A percentile compares a stretch with the other conserved stretches of the same genome.
These are phyloP conservation scores for Andrena praecox DNA, from an alignment of 2,888 invertebrate genomes.

Conservation along the genomic window DNA sequence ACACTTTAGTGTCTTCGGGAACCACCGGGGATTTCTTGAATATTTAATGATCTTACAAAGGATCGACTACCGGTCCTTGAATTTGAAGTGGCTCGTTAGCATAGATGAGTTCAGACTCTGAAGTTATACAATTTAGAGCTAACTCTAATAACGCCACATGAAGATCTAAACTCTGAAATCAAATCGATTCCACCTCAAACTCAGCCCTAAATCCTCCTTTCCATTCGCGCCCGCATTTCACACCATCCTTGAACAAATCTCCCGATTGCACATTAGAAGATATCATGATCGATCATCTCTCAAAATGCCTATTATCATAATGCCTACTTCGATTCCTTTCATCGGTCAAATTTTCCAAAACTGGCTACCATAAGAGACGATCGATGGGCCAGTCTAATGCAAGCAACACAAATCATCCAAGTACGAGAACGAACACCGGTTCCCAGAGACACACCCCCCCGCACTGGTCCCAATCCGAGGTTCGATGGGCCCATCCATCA, in stretches of 20 bases:
- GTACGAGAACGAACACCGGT: conserved; percentile 4
- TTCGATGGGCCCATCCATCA: conserved; percentile 71
- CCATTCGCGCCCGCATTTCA: background rate
- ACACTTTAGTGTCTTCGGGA: conserved; percentile 15
- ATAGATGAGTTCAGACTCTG: no score
- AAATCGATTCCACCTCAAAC: no score
- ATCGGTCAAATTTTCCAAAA: background rate
- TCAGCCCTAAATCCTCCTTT: background rate
- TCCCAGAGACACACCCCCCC: conserved; percentile 31
- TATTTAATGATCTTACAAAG: background rate
- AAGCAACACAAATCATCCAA: conserved; percentile 9
- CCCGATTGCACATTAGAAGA: background rate
- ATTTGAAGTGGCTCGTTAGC: background rate
- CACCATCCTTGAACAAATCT: background rate
- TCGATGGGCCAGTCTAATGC: conserved; percentile 5
- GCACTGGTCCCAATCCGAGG: conserved; percentile 10
- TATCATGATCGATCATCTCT: conserved; percentile 26
- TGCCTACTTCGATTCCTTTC: background rate
- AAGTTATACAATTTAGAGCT: no score
- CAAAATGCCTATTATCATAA: background rate
- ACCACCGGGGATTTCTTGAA: background rate
- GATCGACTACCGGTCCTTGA: background rate
- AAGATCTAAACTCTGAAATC: no score
- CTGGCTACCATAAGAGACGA: background rate
- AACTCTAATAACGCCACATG: no score